Base-by-base conservation (phyloP, 2,113 vertebrate genomes). In the Hippocampus guttulatus region DNA sequence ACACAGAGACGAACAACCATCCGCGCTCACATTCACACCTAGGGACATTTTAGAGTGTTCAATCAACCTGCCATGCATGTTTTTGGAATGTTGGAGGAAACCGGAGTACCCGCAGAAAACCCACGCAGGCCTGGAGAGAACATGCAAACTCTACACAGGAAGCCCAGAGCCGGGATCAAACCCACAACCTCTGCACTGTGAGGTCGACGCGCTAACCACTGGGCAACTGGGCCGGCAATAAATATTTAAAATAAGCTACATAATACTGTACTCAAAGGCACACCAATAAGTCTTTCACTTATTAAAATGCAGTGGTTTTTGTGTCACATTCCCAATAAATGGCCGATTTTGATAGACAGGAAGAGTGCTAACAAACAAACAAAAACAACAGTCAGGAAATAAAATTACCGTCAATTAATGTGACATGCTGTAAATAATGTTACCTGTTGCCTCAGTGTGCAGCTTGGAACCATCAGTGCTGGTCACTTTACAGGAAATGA, bases 361-460 rank as follows among this genome's bases (percentile, higher is more conserved):
- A 93, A 93, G 65, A 93, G 77, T 8, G 66, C 92, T 93, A 81
- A 69, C 77, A 23, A 30, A 30, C 30, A 30, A 30, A 30, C 30
- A 30, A 30, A 14, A 75, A 58, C 71, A 62, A 74, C n/a, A 54
- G 15, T 69, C 4, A 77, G 1, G 30, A 41, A 23, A 51, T 23
- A 55, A 18, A 64, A 45, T 47, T 27, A 16, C 8, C 4, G 23
- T 43, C 63, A 43, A 12, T 23, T 45, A 23, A n/a, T 23, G 33
- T 68, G 3, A 23, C 10, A 2, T n/a, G 21, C 9, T 27, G 67
- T 45, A 60, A 54, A 30, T 45, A 38, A 43, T 0, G 0, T 72
- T 85, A 93, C 92, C 91, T 88, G 90, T 90, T 67, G 90, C 76
- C 9, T 93, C 90, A n/a, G 92, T 89, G 81, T 92, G 85, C 64